Percentiles rank a stretch among this genome's conserved stretches.
Evolutionary conservation across 2,113 vertebrate genomes (phyloP).

Genomic region (Varanus salvator): DNA sequence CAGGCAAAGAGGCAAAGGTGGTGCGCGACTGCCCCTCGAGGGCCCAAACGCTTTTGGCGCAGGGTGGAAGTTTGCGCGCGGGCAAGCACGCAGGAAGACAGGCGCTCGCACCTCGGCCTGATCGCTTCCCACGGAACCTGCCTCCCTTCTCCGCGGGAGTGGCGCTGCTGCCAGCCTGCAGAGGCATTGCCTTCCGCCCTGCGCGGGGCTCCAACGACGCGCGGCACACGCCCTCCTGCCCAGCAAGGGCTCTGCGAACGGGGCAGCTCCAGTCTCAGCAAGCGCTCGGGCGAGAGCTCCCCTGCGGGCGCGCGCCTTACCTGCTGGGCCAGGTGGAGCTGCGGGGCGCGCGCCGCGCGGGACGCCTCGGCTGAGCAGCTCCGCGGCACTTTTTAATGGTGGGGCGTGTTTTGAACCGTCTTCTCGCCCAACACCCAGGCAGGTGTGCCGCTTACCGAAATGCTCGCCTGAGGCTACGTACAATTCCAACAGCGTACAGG

Average conservation of each 20-base stretch:
- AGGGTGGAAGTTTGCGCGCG: too few relatives aligned
- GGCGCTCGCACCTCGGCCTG: not conserved
- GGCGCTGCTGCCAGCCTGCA: not conserved
- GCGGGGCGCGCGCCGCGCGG: not conserved
- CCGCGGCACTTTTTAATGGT: not conserved
- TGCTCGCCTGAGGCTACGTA: not conserved
- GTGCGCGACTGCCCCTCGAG: not conserved
- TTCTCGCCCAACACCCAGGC: not conserved
- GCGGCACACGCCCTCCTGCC: too few relatives aligned
- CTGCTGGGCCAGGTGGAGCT: not conserved
- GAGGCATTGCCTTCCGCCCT: too few relatives aligned
- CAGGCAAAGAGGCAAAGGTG: not conserved
- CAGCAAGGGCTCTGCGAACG: not conserved
- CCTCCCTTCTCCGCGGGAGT: not conserved
- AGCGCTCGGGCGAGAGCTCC: not conserved
- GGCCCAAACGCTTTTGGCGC: not conserved
- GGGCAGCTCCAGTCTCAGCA: not conserved
- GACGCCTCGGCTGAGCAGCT: too few relatives aligned
- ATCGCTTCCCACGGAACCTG: rapidly evolving
- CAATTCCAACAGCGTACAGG: not conserved
- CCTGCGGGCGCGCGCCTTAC: not conserved
- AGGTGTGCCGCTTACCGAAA: not conserved
- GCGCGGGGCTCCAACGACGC: not conserved
- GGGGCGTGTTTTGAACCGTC: not conserved
- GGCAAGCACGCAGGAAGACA: too few relatives aligned